These are phyloP conservation scores for Calameuta filiformis DNA, from an alignment of 2,888 invertebrate genomes.

Conservation along the genomic window DNA sequence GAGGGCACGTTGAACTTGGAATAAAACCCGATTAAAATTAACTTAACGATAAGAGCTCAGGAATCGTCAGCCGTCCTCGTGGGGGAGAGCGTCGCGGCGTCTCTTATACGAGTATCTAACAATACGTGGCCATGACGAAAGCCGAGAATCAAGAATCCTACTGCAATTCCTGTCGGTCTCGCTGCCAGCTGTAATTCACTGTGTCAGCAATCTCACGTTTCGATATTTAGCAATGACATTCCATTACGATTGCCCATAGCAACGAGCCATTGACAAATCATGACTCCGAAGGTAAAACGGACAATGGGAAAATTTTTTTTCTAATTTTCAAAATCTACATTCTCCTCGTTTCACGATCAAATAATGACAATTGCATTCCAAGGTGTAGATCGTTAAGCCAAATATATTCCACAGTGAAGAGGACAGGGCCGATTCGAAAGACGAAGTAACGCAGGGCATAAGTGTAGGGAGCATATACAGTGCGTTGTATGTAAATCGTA, in stretches of 20 bases:
- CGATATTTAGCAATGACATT: neutral
- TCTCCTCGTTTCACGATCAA: neutral
- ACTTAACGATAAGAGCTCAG: constrained; percentile 30
- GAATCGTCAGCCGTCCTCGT: neutral
- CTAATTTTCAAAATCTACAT: too few species aligned
- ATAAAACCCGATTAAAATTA: constrained; percentile 36
- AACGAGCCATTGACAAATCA: neutral
- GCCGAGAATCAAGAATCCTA: neutral
- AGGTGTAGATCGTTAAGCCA: too few species aligned
- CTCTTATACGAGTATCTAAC: neutral
- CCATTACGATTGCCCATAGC: neutral
- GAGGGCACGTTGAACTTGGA: constrained; percentile 28
- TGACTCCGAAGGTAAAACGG: neutral
- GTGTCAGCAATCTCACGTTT: neutral
- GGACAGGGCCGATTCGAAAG: neutral
- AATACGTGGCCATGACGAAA: neutral
- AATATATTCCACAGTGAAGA: neutral
- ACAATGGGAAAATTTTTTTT: neutral
- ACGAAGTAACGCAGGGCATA: neutral
- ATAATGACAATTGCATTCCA: neutral
- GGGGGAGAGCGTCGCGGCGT: neutral
- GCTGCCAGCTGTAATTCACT: neutral
- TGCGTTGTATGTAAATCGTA: neutral
- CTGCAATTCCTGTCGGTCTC: neutral
- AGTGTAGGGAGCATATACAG: neutral